A percentile compares a stretch with the other conserved stretches of the same genome.
These are phyloP conservation scores for Acropternis orthonyx DNA, from an alignment of 2,797 vertebrate genomes.

Conservation along the genomic window DNA sequence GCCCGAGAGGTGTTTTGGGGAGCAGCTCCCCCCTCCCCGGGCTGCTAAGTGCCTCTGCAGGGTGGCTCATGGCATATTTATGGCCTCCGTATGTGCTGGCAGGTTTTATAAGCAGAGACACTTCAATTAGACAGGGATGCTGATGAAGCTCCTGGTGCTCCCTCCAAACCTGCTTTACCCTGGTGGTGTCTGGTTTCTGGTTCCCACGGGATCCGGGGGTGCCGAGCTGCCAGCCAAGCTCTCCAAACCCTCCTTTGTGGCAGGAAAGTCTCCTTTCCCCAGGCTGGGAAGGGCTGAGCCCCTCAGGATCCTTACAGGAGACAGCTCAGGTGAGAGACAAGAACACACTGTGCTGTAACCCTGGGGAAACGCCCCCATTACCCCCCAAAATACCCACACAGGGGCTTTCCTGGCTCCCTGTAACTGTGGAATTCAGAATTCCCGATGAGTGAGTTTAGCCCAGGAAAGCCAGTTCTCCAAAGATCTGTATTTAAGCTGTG, in stretches of 20 bases:
- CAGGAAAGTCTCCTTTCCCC: not conserved
- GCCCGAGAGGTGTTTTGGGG: not conserved
- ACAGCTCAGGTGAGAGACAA: not conserved
- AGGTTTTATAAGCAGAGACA: not conserved
- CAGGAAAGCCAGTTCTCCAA: accelerated
- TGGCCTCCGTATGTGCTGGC: not conserved
- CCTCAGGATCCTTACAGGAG: not conserved
- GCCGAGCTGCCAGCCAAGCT: not conserved
- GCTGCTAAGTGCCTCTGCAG: not conserved
- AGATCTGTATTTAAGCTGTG: accelerated
- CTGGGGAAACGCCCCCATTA: not conserved
- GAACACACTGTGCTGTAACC: not conserved
- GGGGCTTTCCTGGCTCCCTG: not conserved
- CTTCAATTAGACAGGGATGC: not conserved
- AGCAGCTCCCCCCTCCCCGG: not conserved
- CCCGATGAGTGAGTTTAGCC: accelerated
- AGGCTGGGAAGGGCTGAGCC: not conserved
- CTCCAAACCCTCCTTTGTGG: accelerated
- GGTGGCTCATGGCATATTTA: accelerated
- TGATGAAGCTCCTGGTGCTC: not conserved
- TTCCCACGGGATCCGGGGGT: accelerated
- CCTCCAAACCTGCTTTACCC: not conserved
- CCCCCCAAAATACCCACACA: accelerated
- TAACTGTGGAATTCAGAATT: not conserved
- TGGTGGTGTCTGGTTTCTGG: accelerated